phyloP scores from a whole-genome alignment of 2,113 vertebrate species.

The Sander vitreus region DNA sequence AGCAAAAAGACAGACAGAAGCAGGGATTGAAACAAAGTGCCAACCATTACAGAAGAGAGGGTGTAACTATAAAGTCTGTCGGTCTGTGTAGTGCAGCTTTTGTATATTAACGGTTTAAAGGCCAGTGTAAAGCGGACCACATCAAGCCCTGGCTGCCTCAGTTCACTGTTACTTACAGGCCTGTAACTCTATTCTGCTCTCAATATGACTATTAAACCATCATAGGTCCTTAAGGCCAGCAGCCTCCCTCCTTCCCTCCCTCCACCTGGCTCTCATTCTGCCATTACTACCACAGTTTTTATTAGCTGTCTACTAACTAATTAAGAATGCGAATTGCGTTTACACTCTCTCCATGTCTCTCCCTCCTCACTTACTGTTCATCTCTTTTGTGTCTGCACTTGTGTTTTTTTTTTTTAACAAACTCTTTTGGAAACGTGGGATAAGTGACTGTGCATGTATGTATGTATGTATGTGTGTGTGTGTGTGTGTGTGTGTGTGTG shows the following conservation, averaged over 20 bases:
- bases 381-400: constrained; percentile 50
- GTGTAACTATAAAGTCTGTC: constrained; percentile 54
- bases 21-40: constrained; percentile 57
- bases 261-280: constrained; percentile 80
- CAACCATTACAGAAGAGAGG: constrained; percentile 62
- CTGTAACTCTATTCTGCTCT: constrained; percentile 80
- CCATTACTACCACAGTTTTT: constrained; percentile 72
- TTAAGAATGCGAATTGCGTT: constrained; percentile 81
- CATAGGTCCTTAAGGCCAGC: constrained; percentile 83
- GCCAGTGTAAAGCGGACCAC: constrained; percentile 80
- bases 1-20: constrained; percentile 49
- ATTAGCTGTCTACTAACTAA: constrained; percentile 84
- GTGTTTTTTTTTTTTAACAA: constrained; percentile 57
- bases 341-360: constrained; percentile 58
- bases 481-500: background rate
- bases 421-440: constrained; percentile 76
- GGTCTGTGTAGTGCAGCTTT: constrained; percentile 60
- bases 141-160: constrained; percentile 73
- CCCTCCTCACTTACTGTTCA: constrained; percentile 46
- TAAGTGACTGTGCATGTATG: constrained; percentile 45
- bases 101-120: constrained; percentile 76
- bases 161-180: constrained; percentile 69
- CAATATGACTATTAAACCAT: constrained; percentile 84
- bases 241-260: constrained; percentile 62
- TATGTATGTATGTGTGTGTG: background rate